Conservation (phyloP, 2,888 invertebrate genomes). For the Lysandra coridon region DNA sequence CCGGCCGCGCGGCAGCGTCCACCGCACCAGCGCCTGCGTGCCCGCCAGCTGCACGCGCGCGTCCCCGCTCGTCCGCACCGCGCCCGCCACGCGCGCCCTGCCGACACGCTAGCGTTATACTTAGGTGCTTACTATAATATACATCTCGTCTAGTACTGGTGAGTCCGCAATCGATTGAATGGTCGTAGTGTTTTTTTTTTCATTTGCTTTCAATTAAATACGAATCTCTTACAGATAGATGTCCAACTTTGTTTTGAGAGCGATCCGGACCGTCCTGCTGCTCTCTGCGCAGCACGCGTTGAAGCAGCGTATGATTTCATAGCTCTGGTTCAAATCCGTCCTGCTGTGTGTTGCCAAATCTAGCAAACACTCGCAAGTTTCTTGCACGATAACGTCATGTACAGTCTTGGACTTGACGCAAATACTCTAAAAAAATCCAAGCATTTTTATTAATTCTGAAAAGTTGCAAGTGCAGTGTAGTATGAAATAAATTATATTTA, state of each 20-base stretch:
- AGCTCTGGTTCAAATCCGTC: constrained; percentile 49
- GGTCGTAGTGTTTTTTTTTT: neutral
- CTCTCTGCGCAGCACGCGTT: constrained; percentile 56
- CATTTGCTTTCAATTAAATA: neutral
- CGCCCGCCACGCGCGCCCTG: constrained; percentile 52
- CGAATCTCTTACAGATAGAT: constrained; percentile 59
- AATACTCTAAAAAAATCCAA: constrained; percentile 48
- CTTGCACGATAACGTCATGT: constrained; percentile 53
- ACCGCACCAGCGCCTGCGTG: constrained; percentile 61
- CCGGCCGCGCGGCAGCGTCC: constrained; percentile 57
- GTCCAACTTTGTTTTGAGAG: constrained; percentile 50
- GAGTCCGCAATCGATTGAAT: too few relatives aligned
- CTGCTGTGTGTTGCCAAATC: constrained; percentile 52
- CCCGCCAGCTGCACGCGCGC: constrained; percentile 54
- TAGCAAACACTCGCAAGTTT: constrained; percentile 54
- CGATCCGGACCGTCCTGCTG: constrained; percentile 55
- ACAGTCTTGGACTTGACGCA: constrained; percentile 50
- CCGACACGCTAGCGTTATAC: neutral
- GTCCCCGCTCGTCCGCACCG: constrained; percentile 53
- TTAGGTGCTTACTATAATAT: too few relatives aligned
- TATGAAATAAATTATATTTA: too few relatives aligned
- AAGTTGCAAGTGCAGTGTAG: too few relatives aligned
- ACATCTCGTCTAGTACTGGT: too few relatives aligned
- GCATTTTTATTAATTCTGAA: too few relatives aligned
- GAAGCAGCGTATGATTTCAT: constrained; percentile 56